Base-by-base conservation (phyloP, 2,888 invertebrate species). In the Drosophila heteroneura region DNA sequence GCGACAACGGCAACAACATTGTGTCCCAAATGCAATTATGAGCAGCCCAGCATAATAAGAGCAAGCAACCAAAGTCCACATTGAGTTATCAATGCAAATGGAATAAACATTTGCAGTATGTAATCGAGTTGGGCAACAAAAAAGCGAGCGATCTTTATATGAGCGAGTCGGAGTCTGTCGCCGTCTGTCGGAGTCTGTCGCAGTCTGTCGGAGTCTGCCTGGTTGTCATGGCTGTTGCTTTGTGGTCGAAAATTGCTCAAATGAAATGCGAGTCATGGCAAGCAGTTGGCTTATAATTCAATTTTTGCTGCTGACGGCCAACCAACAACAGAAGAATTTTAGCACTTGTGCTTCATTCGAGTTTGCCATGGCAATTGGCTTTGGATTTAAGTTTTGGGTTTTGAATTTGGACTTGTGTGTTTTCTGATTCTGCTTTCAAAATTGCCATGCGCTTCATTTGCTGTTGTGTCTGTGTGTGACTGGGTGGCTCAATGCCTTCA, bases 71-170 rank as follows among this genome's bases (percentile, higher is more conserved):
- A 53, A 32, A 26, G 59, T 61, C 32, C 58, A 39, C 62, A 76
- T 75, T 89, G 84, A 89, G 89, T 85, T 85, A 89, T 79, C 85
- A 85, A 84, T 89, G 87, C 82, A 85, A 89, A 89, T 85, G 82
- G 70, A 79, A 85, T 89, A 77, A 85, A 84, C 87, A 89, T 86
- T 89, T 83, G 76, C 70, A 77, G 82, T 57, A 79, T 75, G 69
- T 79, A 81, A 81, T 86, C 72, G 66, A 83, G 76, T 86, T 86
- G 73, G 73, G 37, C 47, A 62, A 54, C 44, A n/a, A 53, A 76
- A 68, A 61, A 61, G 47, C 26, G 63, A 12, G 47, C 26, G 63
- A 14, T 39, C 60, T 61, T 61, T 33, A 63, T 68, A 51, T 33
- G 56, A 28, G 14, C n/a, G 5, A 39, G 9, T 35, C 52, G 33